Conservation (phyloP, 2,797 vertebrate genomes). For the Sandelia bainsii region DNA sequence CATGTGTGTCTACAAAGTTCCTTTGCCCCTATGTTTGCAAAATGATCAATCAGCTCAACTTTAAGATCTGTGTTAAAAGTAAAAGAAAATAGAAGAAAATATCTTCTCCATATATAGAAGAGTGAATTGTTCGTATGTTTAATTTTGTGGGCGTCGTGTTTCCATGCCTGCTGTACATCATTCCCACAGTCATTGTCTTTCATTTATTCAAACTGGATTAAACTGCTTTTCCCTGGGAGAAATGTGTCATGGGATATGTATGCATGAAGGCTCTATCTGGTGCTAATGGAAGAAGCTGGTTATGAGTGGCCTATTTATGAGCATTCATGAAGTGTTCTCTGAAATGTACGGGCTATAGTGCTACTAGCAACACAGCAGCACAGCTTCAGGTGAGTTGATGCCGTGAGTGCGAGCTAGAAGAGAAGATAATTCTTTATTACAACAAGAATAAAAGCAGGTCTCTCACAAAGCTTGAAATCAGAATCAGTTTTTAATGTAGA, state of each 20-base stretch:
- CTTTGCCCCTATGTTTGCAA: too few species aligned
- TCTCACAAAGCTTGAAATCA: constrained; percentile 12
- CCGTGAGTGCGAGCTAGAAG: constrained; percentile 28
- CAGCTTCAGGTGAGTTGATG: constrained; percentile 55
- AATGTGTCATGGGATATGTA: constrained; percentile 66
- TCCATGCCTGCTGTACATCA: constrained; percentile 12
- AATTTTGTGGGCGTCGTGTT: not conserved
- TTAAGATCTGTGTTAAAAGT: too few species aligned
- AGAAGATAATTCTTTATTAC: constrained; percentile 20
- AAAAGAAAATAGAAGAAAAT: not conserved
- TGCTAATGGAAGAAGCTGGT: constrained; percentile 64
- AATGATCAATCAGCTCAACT: too few species aligned
- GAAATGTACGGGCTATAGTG: constrained; percentile 27
- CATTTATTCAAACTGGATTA: constrained; percentile 56
- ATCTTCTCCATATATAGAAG: not conserved
- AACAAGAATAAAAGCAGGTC: not conserved
- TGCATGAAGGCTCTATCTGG: constrained; percentile 40
- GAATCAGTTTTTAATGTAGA: constrained; percentile 11
- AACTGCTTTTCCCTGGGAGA: constrained; percentile 46
- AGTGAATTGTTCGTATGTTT: not conserved
- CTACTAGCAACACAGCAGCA: constrained; percentile 41
- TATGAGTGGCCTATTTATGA: constrained; percentile 66
- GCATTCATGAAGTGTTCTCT: constrained; percentile 53
- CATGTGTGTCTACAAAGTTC: too few species aligned
- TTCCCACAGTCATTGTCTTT: constrained; percentile 65